Percentiles rank a stretch among this genome's conserved stretches.
Conservation (phyloP, 1,140 invertebrate genomes). For the Ylistrum balloti region DNA sequence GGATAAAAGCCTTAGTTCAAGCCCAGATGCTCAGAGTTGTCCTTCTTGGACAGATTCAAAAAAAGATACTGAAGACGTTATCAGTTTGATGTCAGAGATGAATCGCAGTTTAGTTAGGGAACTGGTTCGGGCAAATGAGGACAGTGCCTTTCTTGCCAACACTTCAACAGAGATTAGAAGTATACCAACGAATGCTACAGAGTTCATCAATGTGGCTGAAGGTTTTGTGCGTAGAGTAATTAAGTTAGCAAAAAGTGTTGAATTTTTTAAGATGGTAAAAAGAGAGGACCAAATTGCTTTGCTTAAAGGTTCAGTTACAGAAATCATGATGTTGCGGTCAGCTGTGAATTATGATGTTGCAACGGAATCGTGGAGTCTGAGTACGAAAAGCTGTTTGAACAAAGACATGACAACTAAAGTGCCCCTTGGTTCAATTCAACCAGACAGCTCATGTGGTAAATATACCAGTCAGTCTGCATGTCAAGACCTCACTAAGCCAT, state of each 20-base stretch:
- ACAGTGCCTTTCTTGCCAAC: constrained; percentile 68
- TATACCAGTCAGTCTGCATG: neutral
- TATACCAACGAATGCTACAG: constrained; percentile 71
- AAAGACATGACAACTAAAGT: neutral
- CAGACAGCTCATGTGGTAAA: neutral
- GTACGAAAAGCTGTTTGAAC: constrained; percentile 69
- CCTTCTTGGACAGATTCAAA: constrained; percentile 67
- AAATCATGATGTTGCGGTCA: constrained; percentile 80
- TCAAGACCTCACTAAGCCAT: neutral
- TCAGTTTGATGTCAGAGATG: constrained; percentile 56
- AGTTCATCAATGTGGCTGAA: constrained; percentile 80
- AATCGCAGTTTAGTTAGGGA: constrained; percentile 68
- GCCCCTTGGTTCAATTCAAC: neutral
- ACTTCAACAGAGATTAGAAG: constrained; percentile 66
- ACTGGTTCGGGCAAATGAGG: constrained; percentile 72
- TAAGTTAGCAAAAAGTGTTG: constrained; percentile 77
- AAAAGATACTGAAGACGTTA: constrained; percentile 55
- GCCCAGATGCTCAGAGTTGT: constrained; percentile 43
- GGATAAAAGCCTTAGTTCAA: neutral
- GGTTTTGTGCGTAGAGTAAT: constrained; percentile 77
- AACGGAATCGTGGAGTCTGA: constrained; percentile 76
- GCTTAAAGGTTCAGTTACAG: constrained; percentile 79
- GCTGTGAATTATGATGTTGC: constrained; percentile 77
- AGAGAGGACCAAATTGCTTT: constrained; percentile 79
- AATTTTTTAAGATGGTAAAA: constrained; percentile 71